A percentile compares a stretch with the other conserved stretches of the same genome.
These are phyloP conservation scores for Onthophagus sagittarius DNA, from an alignment of 2,888 invertebrate genomes.

Conservation along the genomic window DNA sequence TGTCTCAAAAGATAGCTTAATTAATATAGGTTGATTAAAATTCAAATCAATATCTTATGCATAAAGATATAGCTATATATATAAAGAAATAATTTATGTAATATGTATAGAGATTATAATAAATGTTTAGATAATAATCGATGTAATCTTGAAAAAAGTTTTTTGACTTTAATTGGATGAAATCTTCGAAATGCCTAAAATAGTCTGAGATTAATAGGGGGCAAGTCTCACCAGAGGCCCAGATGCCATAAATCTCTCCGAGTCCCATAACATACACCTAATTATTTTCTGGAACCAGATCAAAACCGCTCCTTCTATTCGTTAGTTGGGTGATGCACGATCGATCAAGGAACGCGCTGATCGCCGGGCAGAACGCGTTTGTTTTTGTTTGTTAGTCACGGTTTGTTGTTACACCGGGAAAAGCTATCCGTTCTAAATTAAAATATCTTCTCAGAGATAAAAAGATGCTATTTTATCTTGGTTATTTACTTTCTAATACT, in stretches of 20 bases:
- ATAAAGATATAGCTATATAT: too few species aligned
- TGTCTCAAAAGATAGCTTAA: too few species aligned
- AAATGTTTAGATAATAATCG: constrained; percentile 6
- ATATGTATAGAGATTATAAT: too few species aligned
- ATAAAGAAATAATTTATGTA: too few species aligned
- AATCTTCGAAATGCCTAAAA: constrained; percentile 1
- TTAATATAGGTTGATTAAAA: too few species aligned
- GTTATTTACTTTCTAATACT: background rate
- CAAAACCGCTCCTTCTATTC: constrained; percentile 30
- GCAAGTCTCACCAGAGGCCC: background rate
- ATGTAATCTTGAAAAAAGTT: background rate
- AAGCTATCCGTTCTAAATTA: background rate
- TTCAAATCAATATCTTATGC: too few species aligned
- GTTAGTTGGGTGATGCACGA: constrained; percentile 6
- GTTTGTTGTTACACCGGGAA: background rate
- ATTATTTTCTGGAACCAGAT: constrained; percentile 43
- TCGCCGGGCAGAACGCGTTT: background rate
- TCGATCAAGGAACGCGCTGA: background rate
- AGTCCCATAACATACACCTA: constrained; percentile 24
- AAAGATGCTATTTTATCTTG: background rate
- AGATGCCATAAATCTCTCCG: constrained; percentile 8
- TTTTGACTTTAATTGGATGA: constrained; percentile 8
- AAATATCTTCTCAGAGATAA: background rate
- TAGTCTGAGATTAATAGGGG: background rate
- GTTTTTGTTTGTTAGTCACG: constrained; percentile 1